Evolutionary conservation across 2,797 vertebrate genomes (phyloP).

Genomic region (Macroramphosus scolopax): DNA sequence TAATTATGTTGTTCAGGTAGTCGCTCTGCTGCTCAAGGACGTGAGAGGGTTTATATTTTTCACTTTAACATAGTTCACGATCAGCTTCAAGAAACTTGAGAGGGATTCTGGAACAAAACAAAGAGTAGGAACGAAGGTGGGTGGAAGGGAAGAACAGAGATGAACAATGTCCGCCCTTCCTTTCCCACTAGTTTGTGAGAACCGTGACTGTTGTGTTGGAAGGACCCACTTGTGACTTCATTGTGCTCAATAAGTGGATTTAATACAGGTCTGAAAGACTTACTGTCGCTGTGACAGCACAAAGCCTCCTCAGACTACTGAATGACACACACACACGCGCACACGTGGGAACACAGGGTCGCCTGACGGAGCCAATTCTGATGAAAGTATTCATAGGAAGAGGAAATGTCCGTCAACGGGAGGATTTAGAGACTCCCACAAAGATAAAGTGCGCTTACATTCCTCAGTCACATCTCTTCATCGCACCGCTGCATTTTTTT

Average conservation of each 20-base stretch:
- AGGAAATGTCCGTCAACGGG: constrained; percentile 67
- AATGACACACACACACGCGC: constrained; percentile 22
- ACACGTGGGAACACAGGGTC: constrained; percentile 14
- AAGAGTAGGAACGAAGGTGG: neutral
- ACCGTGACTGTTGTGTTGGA: constrained; percentile 15
- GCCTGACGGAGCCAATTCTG: constrained; percentile 54
- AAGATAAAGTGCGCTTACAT: constrained; percentile 49
- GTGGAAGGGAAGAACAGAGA: constrained; percentile 5
- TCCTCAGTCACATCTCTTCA: constrained; percentile 44
- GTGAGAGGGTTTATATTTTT: constrained; percentile 25
- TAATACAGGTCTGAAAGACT: constrained; percentile 55
- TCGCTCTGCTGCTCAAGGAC: constrained; percentile 4
- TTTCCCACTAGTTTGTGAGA: constrained; percentile 17
- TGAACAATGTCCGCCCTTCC: constrained; percentile 19
- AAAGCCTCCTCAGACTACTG: constrained; percentile 59
- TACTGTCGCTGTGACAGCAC: constrained; percentile 46
- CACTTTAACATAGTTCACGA: constrained; percentile 16
- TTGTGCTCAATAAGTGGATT: constrained; percentile 68
- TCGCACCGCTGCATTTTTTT: constrained; percentile 34
- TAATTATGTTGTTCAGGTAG: constrained; percentile 12
- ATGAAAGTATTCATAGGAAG: constrained; percentile 62
- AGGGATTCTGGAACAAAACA: too few species aligned
- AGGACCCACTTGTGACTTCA: constrained; percentile 57
- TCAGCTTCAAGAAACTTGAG: constrained; percentile 1
- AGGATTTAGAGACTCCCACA: constrained; percentile 55